Conservation (phyloP, 2,888 invertebrate genomes). For the Germaria angustata region DNA sequence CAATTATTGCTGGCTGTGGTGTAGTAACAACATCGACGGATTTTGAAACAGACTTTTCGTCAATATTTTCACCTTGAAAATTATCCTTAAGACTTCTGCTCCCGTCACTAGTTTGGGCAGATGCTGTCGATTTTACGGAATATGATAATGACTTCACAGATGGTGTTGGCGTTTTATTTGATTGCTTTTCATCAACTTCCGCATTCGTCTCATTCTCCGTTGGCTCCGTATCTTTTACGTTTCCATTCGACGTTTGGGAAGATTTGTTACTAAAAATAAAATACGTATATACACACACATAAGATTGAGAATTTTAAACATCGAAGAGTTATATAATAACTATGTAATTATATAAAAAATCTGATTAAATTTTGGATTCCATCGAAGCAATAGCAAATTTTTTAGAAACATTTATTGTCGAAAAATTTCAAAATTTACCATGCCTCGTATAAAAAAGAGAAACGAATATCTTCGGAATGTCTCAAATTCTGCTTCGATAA, state of each 20-base stretch:
- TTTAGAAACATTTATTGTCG: no score
- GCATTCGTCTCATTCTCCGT: constrained; percentile 22
- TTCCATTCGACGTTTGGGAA: constrained; percentile 62
- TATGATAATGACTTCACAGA: constrained; percentile 73
- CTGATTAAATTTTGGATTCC: no score
- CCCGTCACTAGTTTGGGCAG: constrained; percentile 71
- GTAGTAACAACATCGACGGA: constrained; percentile 31
- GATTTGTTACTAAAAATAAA: constrained; percentile 68
- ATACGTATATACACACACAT: background rate
- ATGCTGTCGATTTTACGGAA: constrained; percentile 76
- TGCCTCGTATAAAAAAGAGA: no score
- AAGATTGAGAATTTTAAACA: no score
- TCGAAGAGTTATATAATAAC: no score
- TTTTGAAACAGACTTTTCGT: background rate
- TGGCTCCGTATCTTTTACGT: constrained; percentile 2
- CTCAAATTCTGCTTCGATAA: no score
- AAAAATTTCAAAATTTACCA: no score
- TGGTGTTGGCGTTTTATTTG: constrained; percentile 68
- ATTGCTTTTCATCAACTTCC: constrained; percentile 29
- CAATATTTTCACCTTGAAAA: background rate
- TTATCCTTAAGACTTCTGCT: constrained; percentile 40
- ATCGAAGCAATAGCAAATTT: no score
- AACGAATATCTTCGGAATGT: no score
- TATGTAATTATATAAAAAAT: no score
- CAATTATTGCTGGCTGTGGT: constrained; percentile 61